Evolutionary conservation across 2,888 invertebrate genomes (phyloP).

Genomic region (Catocala nupta): DNA sequence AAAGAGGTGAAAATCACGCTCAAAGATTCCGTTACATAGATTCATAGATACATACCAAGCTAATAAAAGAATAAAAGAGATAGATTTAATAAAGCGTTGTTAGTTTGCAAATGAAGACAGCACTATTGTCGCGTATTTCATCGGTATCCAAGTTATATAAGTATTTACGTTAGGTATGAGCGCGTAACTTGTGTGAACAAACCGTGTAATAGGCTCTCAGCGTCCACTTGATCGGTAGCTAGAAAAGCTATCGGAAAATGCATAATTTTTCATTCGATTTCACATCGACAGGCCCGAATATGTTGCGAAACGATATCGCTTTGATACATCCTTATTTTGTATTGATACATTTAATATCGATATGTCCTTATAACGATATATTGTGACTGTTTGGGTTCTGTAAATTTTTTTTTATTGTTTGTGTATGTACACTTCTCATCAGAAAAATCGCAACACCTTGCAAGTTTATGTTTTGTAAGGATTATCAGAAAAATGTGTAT

Average conservation of each 20-base stretch:
- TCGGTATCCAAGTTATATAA: conserved; percentile 19
- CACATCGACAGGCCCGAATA: conserved; percentile 69
- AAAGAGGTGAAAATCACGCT: too few relatives aligned
- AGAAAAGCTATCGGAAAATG: conserved; percentile 81
- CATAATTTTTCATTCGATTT: conserved; percentile 85
- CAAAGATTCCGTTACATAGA: too few relatives aligned
- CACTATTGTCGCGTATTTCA: conserved; percentile 28
- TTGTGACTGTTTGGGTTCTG: too few relatives aligned
- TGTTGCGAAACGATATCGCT: conserved; percentile 48
- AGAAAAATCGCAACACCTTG: too few relatives aligned
- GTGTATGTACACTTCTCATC: too few relatives aligned
- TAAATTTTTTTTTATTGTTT: too few relatives aligned
- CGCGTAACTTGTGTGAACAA: conserved; percentile 60
- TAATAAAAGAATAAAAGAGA: too few relatives aligned
- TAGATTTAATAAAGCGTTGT: too few relatives aligned
- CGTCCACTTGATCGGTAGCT: conserved; percentile 70
- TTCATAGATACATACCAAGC: too few relatives aligned
- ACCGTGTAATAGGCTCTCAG: conserved; percentile 78
- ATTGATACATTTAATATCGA: conserved; percentile 55
- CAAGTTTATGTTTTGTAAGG: too few relatives aligned
- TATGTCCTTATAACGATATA: conserved; percentile 6
- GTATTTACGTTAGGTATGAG: conserved; percentile 31
- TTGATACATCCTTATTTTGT: conserved; percentile 51
- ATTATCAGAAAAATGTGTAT: too few relatives aligned
- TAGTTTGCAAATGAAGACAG: too few relatives aligned